These are phyloP conservation scores for Polydrusus pterygomalis DNA, from an alignment of 2,888 invertebrate genomes.

Conservation along the genomic window DNA sequence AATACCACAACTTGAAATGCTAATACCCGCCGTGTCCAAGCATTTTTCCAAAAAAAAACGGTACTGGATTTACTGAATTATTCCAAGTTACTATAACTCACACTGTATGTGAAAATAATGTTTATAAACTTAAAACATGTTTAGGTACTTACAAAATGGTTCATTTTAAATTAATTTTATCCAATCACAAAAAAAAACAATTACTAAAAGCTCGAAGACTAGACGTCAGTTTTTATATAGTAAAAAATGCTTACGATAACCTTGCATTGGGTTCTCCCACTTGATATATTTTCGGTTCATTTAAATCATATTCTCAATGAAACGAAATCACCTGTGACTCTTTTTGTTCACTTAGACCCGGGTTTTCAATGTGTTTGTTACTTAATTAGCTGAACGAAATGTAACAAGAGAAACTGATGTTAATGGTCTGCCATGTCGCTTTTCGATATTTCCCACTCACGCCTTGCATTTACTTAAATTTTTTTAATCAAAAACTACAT, in stretches of 20 bases:
- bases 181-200: slow-evolving; percentile 27
- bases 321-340: slow-evolving; percentile 34
- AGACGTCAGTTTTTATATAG: slow-evolving; percentile 41
- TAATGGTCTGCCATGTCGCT: too few relatives aligned
- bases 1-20: too few relatives aligned
- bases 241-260: slow-evolving; percentile 33
- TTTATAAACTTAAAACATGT: background rate
- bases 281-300: slow-evolving; percentile 30
- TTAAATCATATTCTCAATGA: slow-evolving; percentile 36
- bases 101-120: background rate
- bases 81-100: too few relatives aligned
- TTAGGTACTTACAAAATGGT: slow-evolving; percentile 41
- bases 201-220: slow-evolving; percentile 28
- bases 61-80: too few relatives aligned
- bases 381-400: too few relatives aligned
- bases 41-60: too few relatives aligned
- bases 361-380: too few relatives aligned
- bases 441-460: too few relatives aligned
- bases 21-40: too few relatives aligned
- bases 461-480: too few relatives aligned
- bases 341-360: slow-evolving; percentile 7
- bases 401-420: too few relatives aligned
- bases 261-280: slow-evolving; percentile 50
- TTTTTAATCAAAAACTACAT: too few relatives aligned
- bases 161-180: slow-evolving; percentile 32